Evolutionary conservation across 2,113 vertebrate genomes (phyloP).

Genomic region (Smithornis capensis): DNA sequence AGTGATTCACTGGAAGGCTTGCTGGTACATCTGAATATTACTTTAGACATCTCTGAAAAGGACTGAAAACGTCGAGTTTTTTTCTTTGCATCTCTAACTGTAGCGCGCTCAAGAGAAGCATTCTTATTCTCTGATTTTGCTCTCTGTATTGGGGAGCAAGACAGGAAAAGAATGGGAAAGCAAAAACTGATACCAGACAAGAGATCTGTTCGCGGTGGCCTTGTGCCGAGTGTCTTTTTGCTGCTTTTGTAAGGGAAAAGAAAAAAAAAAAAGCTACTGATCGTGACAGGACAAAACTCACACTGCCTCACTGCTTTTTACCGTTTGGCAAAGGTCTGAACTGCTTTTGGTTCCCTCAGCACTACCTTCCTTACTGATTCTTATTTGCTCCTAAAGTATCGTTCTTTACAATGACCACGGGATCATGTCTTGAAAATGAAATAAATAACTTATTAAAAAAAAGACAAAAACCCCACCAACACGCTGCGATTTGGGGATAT

Average conservation of each 20-base stretch:
- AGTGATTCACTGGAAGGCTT: neutral
- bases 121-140: neutral
- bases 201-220: rapidly evolving
- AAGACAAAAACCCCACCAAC: neutral
- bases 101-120: neutral
- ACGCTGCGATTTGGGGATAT: neutral
- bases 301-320: neutral
- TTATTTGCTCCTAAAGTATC: neutral
- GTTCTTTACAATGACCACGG: neutral
- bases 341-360: neutral
- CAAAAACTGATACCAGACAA: neutral
- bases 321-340: neutral
- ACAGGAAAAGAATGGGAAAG: neutral
- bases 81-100: neutral
- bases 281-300: neutral
- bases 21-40: neutral
- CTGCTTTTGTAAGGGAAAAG: neutral
- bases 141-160: neutral
- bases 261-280: neutral
- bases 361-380: neutral
- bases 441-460: neutral
- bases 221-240: neutral
- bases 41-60: neutral
- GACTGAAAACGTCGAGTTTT: neutral
- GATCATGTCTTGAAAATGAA: neutral